A percentile compares a stretch with the other conserved stretches of the same genome.
phyloP scores from a whole-genome alignment of 1,140 invertebrate species.

The Pentalonia nigronervosa region DNA sequence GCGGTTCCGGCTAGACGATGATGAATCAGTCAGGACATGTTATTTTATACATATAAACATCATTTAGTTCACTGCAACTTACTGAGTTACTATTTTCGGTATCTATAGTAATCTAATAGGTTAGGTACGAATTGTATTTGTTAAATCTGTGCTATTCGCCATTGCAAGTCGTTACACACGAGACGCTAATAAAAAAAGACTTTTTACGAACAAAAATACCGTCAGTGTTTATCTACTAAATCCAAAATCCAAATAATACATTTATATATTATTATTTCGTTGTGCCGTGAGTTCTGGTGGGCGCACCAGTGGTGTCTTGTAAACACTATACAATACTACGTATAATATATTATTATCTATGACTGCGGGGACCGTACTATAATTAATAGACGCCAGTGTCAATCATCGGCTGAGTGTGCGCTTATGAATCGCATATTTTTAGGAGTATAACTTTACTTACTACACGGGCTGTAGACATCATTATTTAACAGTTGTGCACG shows the following conservation, averaged over 20 bases:
- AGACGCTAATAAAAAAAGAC: not conserved
- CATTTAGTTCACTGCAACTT: not conserved
- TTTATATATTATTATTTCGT: not conserved
- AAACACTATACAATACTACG: not conserved
- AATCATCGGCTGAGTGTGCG: not conserved
- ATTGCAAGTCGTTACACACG: not conserved
- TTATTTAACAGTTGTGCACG: constrained; percentile 54
- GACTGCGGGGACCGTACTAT: not conserved
- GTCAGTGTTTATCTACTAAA: not conserved
- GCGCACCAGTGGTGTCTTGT: not conserved
- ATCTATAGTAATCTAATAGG: not conserved
- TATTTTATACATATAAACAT: no score
- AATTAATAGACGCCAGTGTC: not conserved
- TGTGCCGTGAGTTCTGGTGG: not conserved
- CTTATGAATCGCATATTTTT: constrained; percentile 29
- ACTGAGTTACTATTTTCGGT: not conserved
- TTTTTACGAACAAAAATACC: not conserved
- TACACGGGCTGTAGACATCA: constrained; percentile 49
- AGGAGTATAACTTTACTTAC: not conserved
- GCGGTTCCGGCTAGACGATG: no score
- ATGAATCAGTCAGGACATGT: no score
- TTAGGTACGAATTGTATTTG: not conserved
- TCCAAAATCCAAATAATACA: not conserved
- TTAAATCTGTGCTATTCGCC: no score
- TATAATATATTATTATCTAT: not conserved